Base-by-base conservation (phyloP, 1,140 invertebrate species). In the Drosophila jambulina region DNA sequence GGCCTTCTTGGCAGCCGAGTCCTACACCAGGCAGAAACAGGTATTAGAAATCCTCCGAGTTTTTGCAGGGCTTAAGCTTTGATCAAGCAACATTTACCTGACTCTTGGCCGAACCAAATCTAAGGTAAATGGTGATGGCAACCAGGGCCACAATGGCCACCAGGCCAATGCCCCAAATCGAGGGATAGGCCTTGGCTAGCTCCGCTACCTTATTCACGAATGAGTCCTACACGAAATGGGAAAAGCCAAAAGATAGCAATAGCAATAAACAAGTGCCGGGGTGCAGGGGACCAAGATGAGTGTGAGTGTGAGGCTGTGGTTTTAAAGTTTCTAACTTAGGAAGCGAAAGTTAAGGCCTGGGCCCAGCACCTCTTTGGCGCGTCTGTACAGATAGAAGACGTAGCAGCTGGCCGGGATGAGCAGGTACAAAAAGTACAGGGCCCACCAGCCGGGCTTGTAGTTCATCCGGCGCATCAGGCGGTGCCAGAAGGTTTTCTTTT, bases 111-210 rank as follows among this genome's bases (percentile, higher is more conserved):
- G 71, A 69, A 64, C 75, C 75, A 80, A 88, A 83, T 84, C 34
- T 83, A 91, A 45, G 77, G 59, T 90, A 88, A 40, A 96, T 93
- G 36, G 97, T 95, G 57, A 99, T 93, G 74, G 96, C 96, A 93
- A 97, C 93, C 59, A 96, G 95, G 64, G 99, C 92, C 53, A 78
- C 46, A 42, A 84, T 38, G 46, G 34, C 65, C 40, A 88, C 62
- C 78, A 99, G 95, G 93, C 98, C 97, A 57, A 97, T 95, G 58
- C 95, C 97, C 96, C 97, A 99, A 69, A 98, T 94, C 96, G 97
- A 98, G 34, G 98, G 98, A 91, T 98, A 95, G 63, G 97, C 96
- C 80, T 97, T 96, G 65, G 97, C 97, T 80, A 96, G 97, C 91
- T 96, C 95, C 75, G 97, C 94, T 62, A 98, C 93, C 75, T 96